Evolutionary conservation across 2,113 vertebrate genomes (phyloP).

Genomic region (Strigops habroptila): DNA sequence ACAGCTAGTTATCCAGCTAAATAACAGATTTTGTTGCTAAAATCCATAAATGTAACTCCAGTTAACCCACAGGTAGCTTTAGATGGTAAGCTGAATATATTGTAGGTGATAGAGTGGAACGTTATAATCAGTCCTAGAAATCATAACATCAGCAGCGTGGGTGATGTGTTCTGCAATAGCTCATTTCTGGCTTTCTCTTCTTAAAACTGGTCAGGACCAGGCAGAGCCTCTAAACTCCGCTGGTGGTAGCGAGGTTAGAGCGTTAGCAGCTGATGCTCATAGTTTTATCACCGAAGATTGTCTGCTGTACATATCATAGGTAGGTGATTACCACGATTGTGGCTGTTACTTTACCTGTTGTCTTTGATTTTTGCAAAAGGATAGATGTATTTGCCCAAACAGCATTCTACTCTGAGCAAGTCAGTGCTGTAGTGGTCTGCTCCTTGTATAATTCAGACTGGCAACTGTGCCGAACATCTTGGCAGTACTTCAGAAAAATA

Average conservation of each 20-base stretch:
- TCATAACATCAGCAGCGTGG: not conserved
- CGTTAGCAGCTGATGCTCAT: not conserved
- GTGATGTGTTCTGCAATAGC: not conserved
- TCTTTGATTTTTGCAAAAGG: not conserved
- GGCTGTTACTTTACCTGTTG: not conserved
- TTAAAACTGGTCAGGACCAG: not conserved
- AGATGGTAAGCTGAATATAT: not conserved
- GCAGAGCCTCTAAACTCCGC: not conserved
- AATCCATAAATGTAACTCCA: not conserved
- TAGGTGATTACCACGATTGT: not conserved
- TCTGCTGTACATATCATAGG: fast-evolving
- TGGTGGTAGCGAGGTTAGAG: not conserved
- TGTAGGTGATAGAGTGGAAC: not conserved
- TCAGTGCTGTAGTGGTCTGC: not conserved
- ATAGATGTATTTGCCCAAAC: not conserved
- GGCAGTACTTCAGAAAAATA: conserved; percentile 41
- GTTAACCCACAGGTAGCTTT: not conserved
- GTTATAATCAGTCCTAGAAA: not conserved
- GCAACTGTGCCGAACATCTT: conserved; percentile 49
- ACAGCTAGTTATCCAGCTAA: not conserved
- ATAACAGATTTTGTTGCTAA: not conserved
- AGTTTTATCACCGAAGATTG: not conserved
- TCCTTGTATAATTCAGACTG: conserved; percentile 45
- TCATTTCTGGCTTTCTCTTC: not conserved
- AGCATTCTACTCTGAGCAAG: not conserved